Conservation (phyloP, 2,888 invertebrate species). For the Latrodectus hesperus region DNA sequence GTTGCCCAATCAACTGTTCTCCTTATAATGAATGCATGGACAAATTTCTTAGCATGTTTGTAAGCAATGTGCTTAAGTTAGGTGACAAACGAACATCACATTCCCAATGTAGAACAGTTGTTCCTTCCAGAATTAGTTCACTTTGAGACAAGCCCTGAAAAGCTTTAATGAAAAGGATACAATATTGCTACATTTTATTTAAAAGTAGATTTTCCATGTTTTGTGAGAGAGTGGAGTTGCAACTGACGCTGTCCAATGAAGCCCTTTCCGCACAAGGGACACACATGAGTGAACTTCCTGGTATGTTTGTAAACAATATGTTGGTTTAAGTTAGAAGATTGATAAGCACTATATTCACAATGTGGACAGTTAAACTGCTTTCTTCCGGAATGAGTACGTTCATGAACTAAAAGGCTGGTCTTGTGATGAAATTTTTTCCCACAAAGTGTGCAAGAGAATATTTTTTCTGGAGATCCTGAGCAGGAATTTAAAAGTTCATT, state of each 20-base stretch:
- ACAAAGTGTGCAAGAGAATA: background rate
- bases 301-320: background rate
- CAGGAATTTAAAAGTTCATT: no score
- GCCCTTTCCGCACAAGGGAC: background rate
- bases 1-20: no score
- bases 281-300: background rate
- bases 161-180: no score
- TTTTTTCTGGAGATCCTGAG: background rate
- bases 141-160: no score
- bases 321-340: background rate
- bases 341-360: background rate
- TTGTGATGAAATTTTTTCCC: background rate
- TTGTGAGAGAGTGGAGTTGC: background rate
- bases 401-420: background rate
- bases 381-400: background rate
- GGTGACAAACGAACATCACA: no score
- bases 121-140: no score
- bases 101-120: no score
- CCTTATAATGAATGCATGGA: no score
- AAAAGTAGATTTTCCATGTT: background rate
- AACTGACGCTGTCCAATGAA: background rate
- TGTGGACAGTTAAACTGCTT: background rate
- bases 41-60: no score
- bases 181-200: no score
- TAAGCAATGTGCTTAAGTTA: no score